Evolutionary conservation across 2,797 vertebrate species (phyloP).

Genomic region (Paedocypris micromegethes): DNA sequence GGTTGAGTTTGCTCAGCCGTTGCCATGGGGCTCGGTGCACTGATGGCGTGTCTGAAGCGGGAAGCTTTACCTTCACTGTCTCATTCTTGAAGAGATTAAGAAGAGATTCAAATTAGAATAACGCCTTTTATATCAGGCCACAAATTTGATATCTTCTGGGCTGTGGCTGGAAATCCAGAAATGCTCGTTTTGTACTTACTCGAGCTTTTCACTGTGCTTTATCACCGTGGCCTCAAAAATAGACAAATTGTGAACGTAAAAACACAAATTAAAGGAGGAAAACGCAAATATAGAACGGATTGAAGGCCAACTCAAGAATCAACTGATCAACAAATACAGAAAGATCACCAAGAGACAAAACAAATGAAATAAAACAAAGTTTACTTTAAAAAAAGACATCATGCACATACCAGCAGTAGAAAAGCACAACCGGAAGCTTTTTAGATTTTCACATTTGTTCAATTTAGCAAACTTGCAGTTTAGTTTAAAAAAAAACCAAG

Average conservation of each 20-base stretch:
- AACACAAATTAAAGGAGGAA: constrained; percentile 7
- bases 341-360: constrained; percentile 4
- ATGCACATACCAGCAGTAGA: constrained; percentile 48
- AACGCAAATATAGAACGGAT: too few species aligned
- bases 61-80: constrained; percentile 52
- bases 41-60: constrained; percentile 62
- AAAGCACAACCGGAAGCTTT: constrained; percentile 77
- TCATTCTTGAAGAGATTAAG: constrained; percentile 96
- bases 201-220: constrained; percentile 74
- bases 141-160: constrained; percentile 81
- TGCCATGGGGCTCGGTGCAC: constrained; percentile 81
- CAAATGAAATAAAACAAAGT: constrained; percentile 59
- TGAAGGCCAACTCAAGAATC: not conserved
- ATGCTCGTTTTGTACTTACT: constrained; percentile 21
- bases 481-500: constrained; percentile 14
- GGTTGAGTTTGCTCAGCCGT: constrained; percentile 86
- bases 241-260: constrained; percentile 4
- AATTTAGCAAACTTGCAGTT: constrained; percentile 45
- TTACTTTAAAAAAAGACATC: constrained; percentile 58
- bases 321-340: not conserved
- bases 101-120: constrained; percentile 87
- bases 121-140: constrained; percentile 56
- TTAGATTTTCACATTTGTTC: constrained; percentile 42
- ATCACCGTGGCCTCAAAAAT: constrained; percentile 51
- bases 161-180: constrained; percentile 54